Base-by-base conservation (phyloP, 2,113 vertebrate genomes). In the Progne subis region DNA sequence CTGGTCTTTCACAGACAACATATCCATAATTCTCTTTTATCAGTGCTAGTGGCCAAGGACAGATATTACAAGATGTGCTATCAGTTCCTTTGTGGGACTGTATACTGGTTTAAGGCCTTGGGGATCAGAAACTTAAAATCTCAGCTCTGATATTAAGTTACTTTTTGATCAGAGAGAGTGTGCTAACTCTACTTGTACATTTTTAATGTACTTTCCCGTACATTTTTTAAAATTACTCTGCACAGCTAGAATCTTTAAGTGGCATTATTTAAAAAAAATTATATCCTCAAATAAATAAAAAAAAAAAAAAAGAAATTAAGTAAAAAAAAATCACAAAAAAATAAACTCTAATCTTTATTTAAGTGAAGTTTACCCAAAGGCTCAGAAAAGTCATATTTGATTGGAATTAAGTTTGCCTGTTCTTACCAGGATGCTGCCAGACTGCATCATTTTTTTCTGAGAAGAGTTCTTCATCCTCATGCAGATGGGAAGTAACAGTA, bases 401-500 rank as follows among this genome's bases (percentile, higher is more conserved):
- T 47, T 76, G 34, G 60, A 86, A 93, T 91, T 86, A 56, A 82
- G 90, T 96, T 95, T 82, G 50, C 49, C 55, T 80, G 31, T 88
- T 93, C 46, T 74, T 87, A 80, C 60, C 39, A 93, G 86, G 71
- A 80, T 31, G 32, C 88, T 91, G 93, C 88, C 82, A 90, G 63
- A 39, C 81, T 89, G 59, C 63, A 82, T 94, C 1, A 2, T 91
- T 96, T 91, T 87, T 87, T 87, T 93, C 83, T 88, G 70, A 91
- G 91, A 84, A 95, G 82, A 94, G 71, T 93, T 96, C 95, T 96
- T 95, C 92, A 92, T 96, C 91, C 83, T 96, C 55, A 77, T 95
- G 90, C 92, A 95, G 96, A 96, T 96, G 96, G 95, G 82, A 93
- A 92, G 93, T 94, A 96, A 95, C 92, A 97, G 96, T 95, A 97